A percentile compares a stretch with the other conserved stretches of the same genome.
Conservation (phyloP, 2,113 vertebrate species). For the rat (Rattus norvegicus) region GRCr8 NC_086039.1:59199501-59200000, state of each 20-base stretch:
- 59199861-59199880: not conserved
- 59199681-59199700: not conserved
- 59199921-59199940: not conserved
- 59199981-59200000: not conserved
- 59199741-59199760: not conserved
- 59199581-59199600: no score
- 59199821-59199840: constrained; percentile 33
- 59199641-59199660: no score
- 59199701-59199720: not conserved
- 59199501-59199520: no score
- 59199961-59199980: not conserved
- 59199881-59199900: not conserved
- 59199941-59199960: not conserved
- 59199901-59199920: not conserved
- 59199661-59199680: not conserved
- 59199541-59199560: no score
- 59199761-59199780: not conserved
- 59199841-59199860: not conserved
- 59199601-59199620: no score
- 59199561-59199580: no score
- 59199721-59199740: not conserved
- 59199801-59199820: not conserved
- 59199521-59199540: no score
- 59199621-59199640: no score
- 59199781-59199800: not conserved